Percentiles rank a stretch among this genome's conserved stretches.
Conservation (phyloP, 2,113 vertebrate species). For the Epinephelus fuscoguttatus region DNA sequence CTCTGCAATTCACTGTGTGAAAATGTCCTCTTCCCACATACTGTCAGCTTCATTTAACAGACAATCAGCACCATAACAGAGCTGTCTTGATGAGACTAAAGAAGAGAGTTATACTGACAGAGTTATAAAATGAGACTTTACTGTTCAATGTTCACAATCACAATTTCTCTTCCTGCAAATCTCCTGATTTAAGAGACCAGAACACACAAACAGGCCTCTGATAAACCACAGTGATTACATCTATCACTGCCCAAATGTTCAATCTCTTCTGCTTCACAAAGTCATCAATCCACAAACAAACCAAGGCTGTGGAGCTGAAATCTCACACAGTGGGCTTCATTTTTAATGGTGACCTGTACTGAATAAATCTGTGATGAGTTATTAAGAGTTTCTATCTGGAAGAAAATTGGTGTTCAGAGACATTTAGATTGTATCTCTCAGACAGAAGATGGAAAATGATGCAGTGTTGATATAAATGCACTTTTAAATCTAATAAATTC, state of each 20-base stretch:
- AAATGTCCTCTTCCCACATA: not conserved
- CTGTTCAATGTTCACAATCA: not conserved
- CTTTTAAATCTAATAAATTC: not conserved
- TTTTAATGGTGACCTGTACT: not conserved
- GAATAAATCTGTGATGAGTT: not conserved
- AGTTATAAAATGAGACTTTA: not conserved
- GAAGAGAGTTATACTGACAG: not conserved
- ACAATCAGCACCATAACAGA: not conserved
- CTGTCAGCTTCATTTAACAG: not conserved
- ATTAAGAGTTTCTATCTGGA: not conserved
- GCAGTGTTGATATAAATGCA: not conserved
- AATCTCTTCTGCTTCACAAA: not conserved
- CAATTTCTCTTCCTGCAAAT: not conserved
- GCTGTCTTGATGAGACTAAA: not conserved
- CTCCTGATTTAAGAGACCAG: not conserved
- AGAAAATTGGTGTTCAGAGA: not conserved
- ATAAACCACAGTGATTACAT: slow-evolving; percentile 8
- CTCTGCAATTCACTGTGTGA: not conserved
- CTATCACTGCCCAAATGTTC: not conserved
- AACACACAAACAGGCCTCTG: not conserved
- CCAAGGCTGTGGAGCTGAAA: not conserved
- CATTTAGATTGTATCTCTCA: not conserved
- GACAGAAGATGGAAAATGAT: not conserved
- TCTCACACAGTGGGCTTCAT: not conserved
- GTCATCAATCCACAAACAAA: slow-evolving; percentile 21